These are phyloP conservation scores for Hippocampus mohnikei DNA, from an alignment of 2,113 vertebrate species.

Conservation along the genomic window DNA sequence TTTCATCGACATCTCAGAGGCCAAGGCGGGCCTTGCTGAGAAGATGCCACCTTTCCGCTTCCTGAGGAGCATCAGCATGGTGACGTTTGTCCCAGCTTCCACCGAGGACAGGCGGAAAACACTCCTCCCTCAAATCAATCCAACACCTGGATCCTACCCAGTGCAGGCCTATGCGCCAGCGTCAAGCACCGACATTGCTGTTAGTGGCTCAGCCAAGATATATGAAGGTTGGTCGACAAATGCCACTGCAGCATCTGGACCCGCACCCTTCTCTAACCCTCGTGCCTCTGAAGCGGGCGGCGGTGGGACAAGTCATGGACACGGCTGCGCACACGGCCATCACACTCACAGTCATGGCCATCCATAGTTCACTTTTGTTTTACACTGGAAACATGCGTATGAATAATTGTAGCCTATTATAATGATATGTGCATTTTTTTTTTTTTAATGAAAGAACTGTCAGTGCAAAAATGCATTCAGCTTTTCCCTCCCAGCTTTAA, in stretches of 20 bases:
- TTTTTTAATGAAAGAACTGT: too few species aligned
- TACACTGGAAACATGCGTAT: too few species aligned
- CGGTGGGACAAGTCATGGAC: constrained; percentile 20
- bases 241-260: neutral
- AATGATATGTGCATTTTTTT: too few species aligned
- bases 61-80: constrained; percentile 32
- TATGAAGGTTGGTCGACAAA: constrained; percentile 56
- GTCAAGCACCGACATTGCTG: constrained; percentile 19
- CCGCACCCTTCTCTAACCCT: neutral
- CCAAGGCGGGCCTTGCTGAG: constrained; percentile 49
- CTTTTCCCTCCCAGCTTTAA: too few species aligned
- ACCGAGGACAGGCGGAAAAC: constrained; percentile 53
- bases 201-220: neutral
- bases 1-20: constrained; percentile 48
- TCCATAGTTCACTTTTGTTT: neutral
- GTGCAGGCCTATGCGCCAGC: constrained; percentile 59
- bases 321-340: constrained; percentile 34
- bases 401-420: too few species aligned
- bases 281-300: constrained; percentile 8
- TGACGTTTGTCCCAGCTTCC: constrained; percentile 49
- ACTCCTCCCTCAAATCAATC: constrained; percentile 58
- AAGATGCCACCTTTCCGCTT: constrained; percentile 52
- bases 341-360: constrained; percentile 17
- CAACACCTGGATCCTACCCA: constrained; percentile 64
- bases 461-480: too few species aligned